Conservation (phyloP, 2,113 vertebrate species). For the Charina bottae region DNA sequence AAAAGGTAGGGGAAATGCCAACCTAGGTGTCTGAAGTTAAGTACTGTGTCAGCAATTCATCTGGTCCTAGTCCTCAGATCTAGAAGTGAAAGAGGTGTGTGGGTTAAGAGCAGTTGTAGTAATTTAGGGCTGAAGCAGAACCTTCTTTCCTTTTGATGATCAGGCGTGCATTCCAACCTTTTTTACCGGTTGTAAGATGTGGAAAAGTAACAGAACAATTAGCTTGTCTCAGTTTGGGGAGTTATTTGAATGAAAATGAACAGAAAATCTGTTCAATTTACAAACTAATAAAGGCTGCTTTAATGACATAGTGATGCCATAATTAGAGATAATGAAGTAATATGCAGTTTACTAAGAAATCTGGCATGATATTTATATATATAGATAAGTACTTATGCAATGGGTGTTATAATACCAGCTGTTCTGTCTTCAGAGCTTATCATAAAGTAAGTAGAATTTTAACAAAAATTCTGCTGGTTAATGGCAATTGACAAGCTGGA, state of each 20-base stretch:
- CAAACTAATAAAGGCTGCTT: conserved; percentile 49
- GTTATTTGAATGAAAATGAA: conserved; percentile 11
- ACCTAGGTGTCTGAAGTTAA: no score
- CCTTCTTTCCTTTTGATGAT: background rate
- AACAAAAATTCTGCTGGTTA: conserved; percentile 36
- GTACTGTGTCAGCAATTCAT: background rate
- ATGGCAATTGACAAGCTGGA: conserved; percentile 21
- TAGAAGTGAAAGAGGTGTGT: background rate
- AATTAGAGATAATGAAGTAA: conserved; percentile 59
- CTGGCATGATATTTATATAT: conserved; percentile 43
- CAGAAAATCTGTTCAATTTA: conserved; percentile 38
- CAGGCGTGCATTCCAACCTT: background rate
- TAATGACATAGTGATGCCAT: conserved; percentile 55
- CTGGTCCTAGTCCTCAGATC: background rate
- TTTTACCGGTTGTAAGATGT: background rate
- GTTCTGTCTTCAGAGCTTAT: conserved; percentile 20
- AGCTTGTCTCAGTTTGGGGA: conserved; percentile 22
- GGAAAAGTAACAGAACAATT: background rate
- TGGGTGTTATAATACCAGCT: conserved; percentile 35
- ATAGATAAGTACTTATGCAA: conserved; percentile 30
- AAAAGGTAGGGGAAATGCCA: background rate
- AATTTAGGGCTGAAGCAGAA: background rate
- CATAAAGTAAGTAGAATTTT: conserved; percentile 19
- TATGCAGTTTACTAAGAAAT: conserved; percentile 36
- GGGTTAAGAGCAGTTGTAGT: background rate